Base-by-base conservation (phyloP, 1,140 invertebrate genomes). In the Eriosoma lanigerum region DNA sequence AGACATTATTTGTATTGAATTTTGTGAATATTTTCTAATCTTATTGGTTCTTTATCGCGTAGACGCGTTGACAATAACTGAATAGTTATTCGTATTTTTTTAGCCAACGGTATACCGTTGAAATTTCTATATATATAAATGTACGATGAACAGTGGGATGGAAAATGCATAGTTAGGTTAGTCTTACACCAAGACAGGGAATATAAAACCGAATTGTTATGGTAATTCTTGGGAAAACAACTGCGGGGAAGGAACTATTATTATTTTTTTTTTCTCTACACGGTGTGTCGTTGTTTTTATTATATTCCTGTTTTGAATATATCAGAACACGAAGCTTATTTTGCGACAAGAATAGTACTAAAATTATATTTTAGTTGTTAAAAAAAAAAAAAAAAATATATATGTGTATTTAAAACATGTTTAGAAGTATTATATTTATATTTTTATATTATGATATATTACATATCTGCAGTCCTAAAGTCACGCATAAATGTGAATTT, bases 131-230 rank as follows among this genome's bases (percentile, higher is more conserved):
- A 10, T 17, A 17, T 17, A 17, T 1, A 50, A 12, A n/a, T n/a
- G n/a, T n/a, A n/a, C n/a, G n/a, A n/a, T n/a, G n/a, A 21, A 26
- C 0, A 21, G 38, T 15, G n/a, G 12, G n/a, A 48, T 24, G 21
- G 44, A 48, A 48, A 44, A 21, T 44, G 5, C 32, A 46, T 6
- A 9, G n/a, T n/a, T n/a, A 38, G 3, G 32, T 38, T 38, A 38
- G 5, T 13, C 62, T 24, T 24, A 21, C 13, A 6, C n/a, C 13
- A 48, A 48, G 46, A 68, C 13, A 17, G 21, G 8, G 64, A n/a
- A 48, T 24, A 68, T 48, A 48, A 68, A 68, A 68, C 21, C 13
- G 13, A 24, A 68, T 68, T 9, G 44, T 68, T 68, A 68, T 68
- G 64, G 64, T 46, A 68, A 48, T 68, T 46, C 1, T 12, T 24